Conservation (phyloP, 2,113 vertebrate species). For the Oenanthe oenanthe region DNA sequence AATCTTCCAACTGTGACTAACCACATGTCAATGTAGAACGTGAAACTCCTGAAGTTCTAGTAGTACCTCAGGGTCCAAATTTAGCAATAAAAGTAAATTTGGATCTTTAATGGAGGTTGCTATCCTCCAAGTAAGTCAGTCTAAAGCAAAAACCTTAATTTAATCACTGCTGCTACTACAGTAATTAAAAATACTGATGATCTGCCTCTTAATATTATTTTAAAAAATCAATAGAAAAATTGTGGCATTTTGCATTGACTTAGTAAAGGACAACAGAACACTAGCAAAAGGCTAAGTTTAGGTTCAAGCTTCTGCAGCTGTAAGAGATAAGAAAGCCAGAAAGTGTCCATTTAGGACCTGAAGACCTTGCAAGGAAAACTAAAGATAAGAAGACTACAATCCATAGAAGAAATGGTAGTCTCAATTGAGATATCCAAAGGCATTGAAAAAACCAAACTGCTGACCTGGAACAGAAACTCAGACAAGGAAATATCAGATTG, state of each 20-base stretch:
- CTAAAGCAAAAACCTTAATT: neutral
- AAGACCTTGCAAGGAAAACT: slow-evolving; percentile 1
- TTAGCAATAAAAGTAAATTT: neutral
- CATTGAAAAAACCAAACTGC: neutral
- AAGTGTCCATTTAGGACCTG: neutral
- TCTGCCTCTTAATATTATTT: neutral
- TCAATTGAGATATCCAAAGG: neutral
- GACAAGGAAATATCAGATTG: slow-evolving; percentile 28
- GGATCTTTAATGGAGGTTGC: neutral
- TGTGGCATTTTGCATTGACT: neutral
- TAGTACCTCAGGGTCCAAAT: neutral
- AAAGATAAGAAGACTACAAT: neutral
- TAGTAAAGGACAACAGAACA: neutral
- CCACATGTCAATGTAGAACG: neutral
- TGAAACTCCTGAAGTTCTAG: neutral
- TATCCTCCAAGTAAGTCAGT: neutral
- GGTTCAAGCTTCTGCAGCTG: neutral
- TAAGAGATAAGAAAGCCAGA: neutral
- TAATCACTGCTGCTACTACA: neutral
- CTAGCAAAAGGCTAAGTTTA: neutral
- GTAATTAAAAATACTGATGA: neutral
- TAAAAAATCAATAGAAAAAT: neutral
- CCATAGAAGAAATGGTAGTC: neutral
- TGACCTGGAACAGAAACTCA: slow-evolving; percentile 15
- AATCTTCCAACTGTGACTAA: neutral